Evolutionary conservation across 30 jellyfish, hydroid and myxozoan genomes (phyloP).

Genomic region (Catostylus mosaicus): DNA sequence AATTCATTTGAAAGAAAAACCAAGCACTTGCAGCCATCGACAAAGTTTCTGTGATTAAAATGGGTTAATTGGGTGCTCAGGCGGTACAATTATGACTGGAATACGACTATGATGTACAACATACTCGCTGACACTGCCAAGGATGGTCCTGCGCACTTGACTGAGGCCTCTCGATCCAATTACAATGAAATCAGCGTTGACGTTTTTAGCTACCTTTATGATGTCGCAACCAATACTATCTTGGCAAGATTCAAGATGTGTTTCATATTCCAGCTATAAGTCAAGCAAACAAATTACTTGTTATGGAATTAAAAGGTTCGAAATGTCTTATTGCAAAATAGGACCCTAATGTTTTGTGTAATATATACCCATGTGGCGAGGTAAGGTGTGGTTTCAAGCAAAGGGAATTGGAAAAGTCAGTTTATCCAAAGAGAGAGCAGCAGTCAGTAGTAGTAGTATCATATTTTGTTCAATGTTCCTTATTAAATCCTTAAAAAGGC

Average conservation of each 20-base stretch:
- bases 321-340: too few species aligned
- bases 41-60: neutral
- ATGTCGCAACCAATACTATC: constrained; percentile 65
- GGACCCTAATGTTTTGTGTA: too few species aligned
- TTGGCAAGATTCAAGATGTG: constrained; percentile 61
- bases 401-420: too few species aligned
- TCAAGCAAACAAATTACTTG: neutral
- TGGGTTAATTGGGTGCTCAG: constrained; percentile 69
- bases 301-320: neutral
- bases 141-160: constrained; percentile 67
- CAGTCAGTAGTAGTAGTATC: too few species aligned
- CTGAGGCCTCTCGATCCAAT: constrained; percentile 80
- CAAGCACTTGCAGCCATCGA: constrained; percentile 1
- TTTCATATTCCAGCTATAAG: constrained; percentile 46
- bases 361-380: too few species aligned
- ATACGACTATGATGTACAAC: constrained; percentile 72
- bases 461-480: too few species aligned
- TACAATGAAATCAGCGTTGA: constrained; percentile 43
- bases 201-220: constrained; percentile 22
- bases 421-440: too few species aligned
- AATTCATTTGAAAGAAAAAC: neutral
- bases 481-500: too few species aligned
- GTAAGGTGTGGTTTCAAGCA: too few species aligned
- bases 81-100: constrained; percentile 68
- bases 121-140: constrained; percentile 75